Conservation (phyloP, 2,113 vertebrate genomes). For the Larimichthys polyactis region DNA sequence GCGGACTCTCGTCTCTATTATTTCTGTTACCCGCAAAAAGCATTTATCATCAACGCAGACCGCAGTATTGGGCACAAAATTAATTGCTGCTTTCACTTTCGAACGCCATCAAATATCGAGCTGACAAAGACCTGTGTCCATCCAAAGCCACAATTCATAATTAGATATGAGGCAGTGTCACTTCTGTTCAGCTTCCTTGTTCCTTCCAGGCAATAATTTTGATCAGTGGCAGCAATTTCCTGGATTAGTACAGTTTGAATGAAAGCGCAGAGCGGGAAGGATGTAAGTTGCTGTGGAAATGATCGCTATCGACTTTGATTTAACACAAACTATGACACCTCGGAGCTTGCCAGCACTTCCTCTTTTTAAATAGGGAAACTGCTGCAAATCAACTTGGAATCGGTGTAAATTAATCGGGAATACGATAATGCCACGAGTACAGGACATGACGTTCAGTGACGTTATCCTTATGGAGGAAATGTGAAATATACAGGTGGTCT, state of each 20-base stretch:
- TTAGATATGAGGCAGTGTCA: conserved; percentile 49
- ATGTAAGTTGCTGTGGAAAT: conserved; percentile 31
- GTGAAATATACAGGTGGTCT: conserved; percentile 1
- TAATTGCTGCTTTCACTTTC: conserved; percentile 52
- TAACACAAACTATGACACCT: conserved; percentile 8
- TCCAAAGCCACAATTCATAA: conserved; percentile 56
- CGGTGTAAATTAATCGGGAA: background rate
- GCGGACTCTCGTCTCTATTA: background rate
- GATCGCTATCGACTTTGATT: conserved; percentile 54
- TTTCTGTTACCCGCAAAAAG: conserved; percentile 4
- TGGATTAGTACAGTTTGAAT: conserved; percentile 63
- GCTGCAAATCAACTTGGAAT: conserved; percentile 23
- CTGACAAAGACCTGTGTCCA: conserved; percentile 60
- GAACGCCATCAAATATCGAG: conserved; percentile 47
- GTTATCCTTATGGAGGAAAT: background rate
- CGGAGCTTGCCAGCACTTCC: conserved; percentile 27
- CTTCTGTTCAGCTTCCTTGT: conserved; percentile 58
- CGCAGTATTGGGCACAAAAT: conserved; percentile 4
- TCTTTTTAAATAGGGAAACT: conserved; percentile 29
- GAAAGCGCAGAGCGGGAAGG: conserved; percentile 13
- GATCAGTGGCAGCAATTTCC: conserved; percentile 67
- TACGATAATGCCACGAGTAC: background rate
- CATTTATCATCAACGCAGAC: conserved; percentile 11
- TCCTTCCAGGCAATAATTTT: conserved; percentile 69
- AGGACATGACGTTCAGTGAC: background rate